Percentiles rank a stretch among this genome's conserved stretches.
These are phyloP conservation scores for Craseonycteris thonglongyai DNA, from an alignment of 2,113 vertebrate species.

Conservation along the genomic window DNA sequence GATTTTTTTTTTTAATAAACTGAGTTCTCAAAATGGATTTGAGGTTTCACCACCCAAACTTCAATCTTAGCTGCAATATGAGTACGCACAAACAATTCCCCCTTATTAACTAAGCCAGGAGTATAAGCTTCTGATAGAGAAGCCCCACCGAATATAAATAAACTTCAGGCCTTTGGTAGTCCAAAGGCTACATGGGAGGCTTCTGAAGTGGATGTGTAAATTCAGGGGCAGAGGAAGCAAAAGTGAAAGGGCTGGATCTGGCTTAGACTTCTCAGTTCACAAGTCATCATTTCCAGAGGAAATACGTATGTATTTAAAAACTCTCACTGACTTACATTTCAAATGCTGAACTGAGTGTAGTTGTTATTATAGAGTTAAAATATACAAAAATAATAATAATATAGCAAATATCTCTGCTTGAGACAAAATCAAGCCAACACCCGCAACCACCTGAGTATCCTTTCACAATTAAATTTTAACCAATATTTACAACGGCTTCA, in stretches of 20 bases:
- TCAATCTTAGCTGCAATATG: background rate
- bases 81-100: background rate
- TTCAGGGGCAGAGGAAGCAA: background rate
- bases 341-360: background rate
- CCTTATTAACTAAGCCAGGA: background rate
- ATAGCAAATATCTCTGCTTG: background rate
- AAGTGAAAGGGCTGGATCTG: background rate
- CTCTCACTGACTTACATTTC: background rate
- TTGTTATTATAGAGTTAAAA: background rate
- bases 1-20: background rate
- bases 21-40: background rate
- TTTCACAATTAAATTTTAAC: slow-evolving; percentile 44
- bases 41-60: background rate
- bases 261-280: background rate
- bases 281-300: background rate
- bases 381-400: background rate
- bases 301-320: background rate
- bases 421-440: background rate
- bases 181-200: background rate
- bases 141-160: background rate
- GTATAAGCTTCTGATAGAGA: background rate
- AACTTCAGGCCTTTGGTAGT: background rate
- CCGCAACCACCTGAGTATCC: background rate
- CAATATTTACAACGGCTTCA: slow-evolving; percentile 11
- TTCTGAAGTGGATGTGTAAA: background rate